phyloP scores from a whole-genome alignment of 2,797 vertebrate genomes.

The Bufotes viridis region DNA sequence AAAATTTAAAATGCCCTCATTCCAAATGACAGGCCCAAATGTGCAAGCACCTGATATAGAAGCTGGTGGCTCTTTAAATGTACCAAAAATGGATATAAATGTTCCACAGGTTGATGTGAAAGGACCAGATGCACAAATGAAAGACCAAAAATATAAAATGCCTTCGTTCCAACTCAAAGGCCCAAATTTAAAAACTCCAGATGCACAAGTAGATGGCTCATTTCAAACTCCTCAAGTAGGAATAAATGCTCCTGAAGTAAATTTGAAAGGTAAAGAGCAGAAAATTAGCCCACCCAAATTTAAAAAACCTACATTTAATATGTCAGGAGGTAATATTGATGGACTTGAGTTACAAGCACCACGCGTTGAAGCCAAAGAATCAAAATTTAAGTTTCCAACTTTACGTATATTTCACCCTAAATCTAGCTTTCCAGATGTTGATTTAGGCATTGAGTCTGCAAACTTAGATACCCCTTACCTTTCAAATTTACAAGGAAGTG shows the following conservation, averaged over 20 bases:
- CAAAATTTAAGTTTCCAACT: conserved; percentile 56
- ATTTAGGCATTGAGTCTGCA: conserved; percentile 36
- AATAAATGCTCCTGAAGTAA: conserved; percentile 50
- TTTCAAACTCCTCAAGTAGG: conserved; percentile 35
- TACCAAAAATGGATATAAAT: conserved; percentile 45
- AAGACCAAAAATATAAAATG: conserved; percentile 32
- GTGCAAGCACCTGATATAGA: conserved; percentile 22
- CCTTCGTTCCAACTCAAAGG: conserved; percentile 33
- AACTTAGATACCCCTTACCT: neutral
- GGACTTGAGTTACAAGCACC: conserved; percentile 9
- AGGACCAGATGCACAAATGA: conserved; percentile 31
- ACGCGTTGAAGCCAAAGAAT: conserved; percentile 25
- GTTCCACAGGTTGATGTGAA: conserved; percentile 43
- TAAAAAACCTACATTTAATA: conserved; percentile 35
- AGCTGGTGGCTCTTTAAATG: conserved; percentile 21
- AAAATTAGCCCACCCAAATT: conserved; percentile 36
- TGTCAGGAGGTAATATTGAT: neutral
- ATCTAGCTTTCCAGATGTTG: conserved; percentile 40
- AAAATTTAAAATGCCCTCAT: conserved; percentile 30
- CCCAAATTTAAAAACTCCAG: conserved; percentile 32
- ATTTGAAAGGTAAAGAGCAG: conserved; percentile 32
- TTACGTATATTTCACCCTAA: conserved; percentile 56
- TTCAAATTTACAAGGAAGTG: conserved; percentile 44
- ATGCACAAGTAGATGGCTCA: conserved; percentile 30
- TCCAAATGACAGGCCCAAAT: conserved; percentile 23